A percentile compares a stretch with the other conserved stretches of the same genome.
Evolutionary conservation across 2,797 vertebrate genomes (phyloP).

Genomic region (Brachyrhaphis roseni): DNA sequence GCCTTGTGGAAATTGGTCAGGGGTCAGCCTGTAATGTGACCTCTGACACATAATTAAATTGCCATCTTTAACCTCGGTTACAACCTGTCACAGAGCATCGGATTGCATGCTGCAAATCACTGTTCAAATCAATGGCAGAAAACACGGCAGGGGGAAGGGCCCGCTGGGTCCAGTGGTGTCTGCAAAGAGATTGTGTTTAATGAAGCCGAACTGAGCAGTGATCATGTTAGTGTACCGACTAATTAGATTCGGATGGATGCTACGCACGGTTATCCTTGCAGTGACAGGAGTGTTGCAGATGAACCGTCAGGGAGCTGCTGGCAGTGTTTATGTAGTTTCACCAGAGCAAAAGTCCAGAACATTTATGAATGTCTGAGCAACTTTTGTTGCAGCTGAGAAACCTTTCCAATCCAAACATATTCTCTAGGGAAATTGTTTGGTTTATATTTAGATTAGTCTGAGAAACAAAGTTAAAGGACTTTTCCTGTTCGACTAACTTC

Average conservation of each 20-base stretch:
- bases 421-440: not conserved
- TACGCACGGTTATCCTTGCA: slow-evolving; percentile 29
- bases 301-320: slow-evolving; percentile 14
- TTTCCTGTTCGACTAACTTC: not conserved
- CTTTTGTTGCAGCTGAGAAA: not conserved
- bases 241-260: slow-evolving; percentile 54
- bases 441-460: not conserved
- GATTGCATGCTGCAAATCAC: slow-evolving; percentile 77
- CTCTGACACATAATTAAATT: slow-evolving; percentile 84
- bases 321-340: not conserved
- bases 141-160: slow-evolving; percentile 27
- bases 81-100: slow-evolving; percentile 76
- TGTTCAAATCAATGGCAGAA: slow-evolving; percentile 68
- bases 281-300: slow-evolving; percentile 24
- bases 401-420: not conserved
- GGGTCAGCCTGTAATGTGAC: slow-evolving; percentile 78
- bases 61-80: slow-evolving; percentile 84
- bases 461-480: not conserved
- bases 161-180: slow-evolving; percentile 18
- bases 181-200: slow-evolving; percentile 66
- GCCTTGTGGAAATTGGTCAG: slow-evolving; percentile 56
- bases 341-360: not conserved
- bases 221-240: slow-evolving; percentile 65
- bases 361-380: not conserved
- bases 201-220: slow-evolving; percentile 70